Evolutionary conservation across 1,140 invertebrate genomes (phyloP).

Genomic region (Trichonephila clavata): DNA sequence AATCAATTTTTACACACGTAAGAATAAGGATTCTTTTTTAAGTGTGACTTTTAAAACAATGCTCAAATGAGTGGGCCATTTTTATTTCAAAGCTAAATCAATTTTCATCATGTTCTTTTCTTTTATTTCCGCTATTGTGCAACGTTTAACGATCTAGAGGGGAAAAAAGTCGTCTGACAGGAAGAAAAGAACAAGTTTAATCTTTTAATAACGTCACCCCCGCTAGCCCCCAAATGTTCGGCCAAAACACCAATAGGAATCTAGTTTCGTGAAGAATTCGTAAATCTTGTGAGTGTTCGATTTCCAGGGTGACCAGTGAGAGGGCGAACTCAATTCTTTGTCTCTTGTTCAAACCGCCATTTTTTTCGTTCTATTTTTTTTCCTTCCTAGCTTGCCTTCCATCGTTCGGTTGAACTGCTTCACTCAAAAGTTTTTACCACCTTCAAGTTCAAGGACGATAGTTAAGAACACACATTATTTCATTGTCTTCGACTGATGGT

Average conservation of each 20-base stretch:
- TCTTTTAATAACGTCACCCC: slow-evolving; percentile 39
- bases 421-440: slow-evolving; percentile 28
- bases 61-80: background rate
- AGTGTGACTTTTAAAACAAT: no score
- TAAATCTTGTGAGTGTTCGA: slow-evolving; percentile 21
- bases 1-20: no score
- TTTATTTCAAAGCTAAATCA: slow-evolving; percentile 24
- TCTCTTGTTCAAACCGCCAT: background rate
- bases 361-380: background rate
- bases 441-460: slow-evolving; percentile 63
- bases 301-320: slow-evolving; percentile 32
- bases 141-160: slow-evolving; percentile 2
- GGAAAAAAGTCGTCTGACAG: slow-evolving; percentile 20
- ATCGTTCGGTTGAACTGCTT: background rate
- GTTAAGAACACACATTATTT: slow-evolving; percentile 51
- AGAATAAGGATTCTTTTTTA: no score
- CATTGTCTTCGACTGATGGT: slow-evolving; percentile 38
- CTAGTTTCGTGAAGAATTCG: background rate
- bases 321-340: slow-evolving; percentile 5
- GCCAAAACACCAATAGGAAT: slow-evolving; percentile 14
- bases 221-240: slow-evolving; percentile 10
- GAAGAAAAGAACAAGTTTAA: slow-evolving; percentile 13
- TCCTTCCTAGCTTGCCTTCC: background rate
- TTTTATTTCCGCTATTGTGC: slow-evolving; percentile 22
- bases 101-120: background rate